Evolutionary conservation across 2,113 vertebrate genomes (phyloP).

Genomic region (Ranitomeya variabilis): DNA sequence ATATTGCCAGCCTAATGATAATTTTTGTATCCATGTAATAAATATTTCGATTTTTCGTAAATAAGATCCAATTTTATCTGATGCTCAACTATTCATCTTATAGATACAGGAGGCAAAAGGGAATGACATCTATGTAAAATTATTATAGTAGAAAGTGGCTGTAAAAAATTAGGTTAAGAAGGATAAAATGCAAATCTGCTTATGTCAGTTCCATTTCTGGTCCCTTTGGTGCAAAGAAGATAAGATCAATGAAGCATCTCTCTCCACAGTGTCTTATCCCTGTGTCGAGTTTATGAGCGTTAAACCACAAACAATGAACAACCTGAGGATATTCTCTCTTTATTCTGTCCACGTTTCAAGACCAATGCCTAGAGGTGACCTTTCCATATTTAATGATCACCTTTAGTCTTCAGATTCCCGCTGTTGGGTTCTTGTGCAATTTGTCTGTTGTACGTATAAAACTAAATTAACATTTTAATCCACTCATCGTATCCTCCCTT

Average conservation of each 20-base stretch:
- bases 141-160: not conserved
- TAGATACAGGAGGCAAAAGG: not conserved
- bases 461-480: conserved; percentile 31
- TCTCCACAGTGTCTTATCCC: not conserved
- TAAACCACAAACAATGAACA: conserved; percentile 9
- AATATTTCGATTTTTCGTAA: not conserved
- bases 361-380: conserved; percentile 31
- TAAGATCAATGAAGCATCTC: conserved; percentile 11
- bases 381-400: conserved; percentile 41
- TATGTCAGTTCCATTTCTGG: not conserved
- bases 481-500: conserved; percentile 24
- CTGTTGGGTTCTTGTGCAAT: not conserved
- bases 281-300: not conserved
- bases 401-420: conserved; percentile 15
- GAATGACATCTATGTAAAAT: not conserved
- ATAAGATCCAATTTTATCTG: not conserved
- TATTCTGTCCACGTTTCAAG: not conserved
- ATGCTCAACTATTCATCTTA: not conserved
- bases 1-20: too few relatives aligned
- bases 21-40: not conserved
- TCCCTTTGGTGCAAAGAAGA: not conserved
- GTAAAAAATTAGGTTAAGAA: conserved; percentile 8
- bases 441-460: conserved; percentile 17
- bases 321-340: conserved; percentile 23
- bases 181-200: conserved; percentile 13